phyloP scores from a whole-genome alignment of 2,113 vertebrate genomes.

The Pitta sordida region DNA sequence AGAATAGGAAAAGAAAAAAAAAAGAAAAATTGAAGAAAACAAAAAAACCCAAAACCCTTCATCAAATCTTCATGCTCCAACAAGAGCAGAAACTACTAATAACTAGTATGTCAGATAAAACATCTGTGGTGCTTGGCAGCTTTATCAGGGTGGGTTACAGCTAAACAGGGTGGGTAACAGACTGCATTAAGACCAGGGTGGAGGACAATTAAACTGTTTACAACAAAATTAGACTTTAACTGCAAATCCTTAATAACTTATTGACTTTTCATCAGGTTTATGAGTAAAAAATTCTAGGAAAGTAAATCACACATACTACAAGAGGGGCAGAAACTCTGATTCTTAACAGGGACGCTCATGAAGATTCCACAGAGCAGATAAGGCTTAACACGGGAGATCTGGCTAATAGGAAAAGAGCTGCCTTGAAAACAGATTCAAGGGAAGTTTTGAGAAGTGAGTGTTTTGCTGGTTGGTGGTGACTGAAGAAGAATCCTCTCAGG shows the following conservation, averaged over 20 bases:
- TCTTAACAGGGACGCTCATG: neutral
- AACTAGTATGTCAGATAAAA: slow-evolving; percentile 4
- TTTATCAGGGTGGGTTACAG: neutral
- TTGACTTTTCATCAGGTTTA: neutral
- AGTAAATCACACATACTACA: neutral
- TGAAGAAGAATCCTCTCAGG: neutral
- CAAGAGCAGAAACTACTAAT: slow-evolving; percentile 8
- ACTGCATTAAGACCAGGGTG: neutral
- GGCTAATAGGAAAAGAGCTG: neutral
- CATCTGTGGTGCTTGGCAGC: neutral
- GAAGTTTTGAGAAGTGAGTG: neutral
- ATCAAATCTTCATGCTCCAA: neutral
- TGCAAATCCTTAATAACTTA: neutral
- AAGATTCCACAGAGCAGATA: neutral
- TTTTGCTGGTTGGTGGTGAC: neutral
- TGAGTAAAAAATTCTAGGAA: neutral
- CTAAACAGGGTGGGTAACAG: neutral
- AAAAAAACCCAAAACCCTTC: neutral
- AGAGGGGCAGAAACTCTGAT: neutral
- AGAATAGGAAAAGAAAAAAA: neutral
- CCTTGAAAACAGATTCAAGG: neutral
- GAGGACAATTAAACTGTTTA: slow-evolving; percentile 13
- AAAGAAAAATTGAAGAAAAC: neutral
- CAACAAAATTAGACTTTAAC: neutral
- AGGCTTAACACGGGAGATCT: neutral